Evolutionary conservation across 2,888 invertebrate species (phyloP), one percentile per base, ranked within the genome.

Genomic region (Philaethria dido): DNA sequence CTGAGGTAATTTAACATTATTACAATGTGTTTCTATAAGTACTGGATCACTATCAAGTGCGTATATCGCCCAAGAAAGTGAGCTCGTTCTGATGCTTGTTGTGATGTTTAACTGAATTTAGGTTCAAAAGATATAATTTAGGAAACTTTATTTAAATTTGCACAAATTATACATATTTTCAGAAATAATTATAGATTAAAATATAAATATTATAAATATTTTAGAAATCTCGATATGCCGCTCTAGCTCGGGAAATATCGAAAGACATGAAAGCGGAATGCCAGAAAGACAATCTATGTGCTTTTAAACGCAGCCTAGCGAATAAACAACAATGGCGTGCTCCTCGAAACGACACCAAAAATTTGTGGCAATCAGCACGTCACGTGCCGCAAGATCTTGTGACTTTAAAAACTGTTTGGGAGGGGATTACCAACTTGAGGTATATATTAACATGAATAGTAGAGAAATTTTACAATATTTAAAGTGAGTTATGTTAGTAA

Each of bases 361-460:
- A 88, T 33, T 86, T 90, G 69, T 95, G 95, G 95, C 78, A 94
- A 16, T 87, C 90, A 0, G 93, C 94, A 42, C 87, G 93, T 45
- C 86, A 93, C 62, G 93, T 94, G 2, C 94, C 94, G 0, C 83
- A 86, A 65, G 94, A 94, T 45, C 82, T 95, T 0, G 93, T 94
- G 63, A 93, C 93, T 0, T 93, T 95, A 87, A 94, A 94, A 66
- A 88, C 93, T 25, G 94, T 95, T 2, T 95, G 95, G 94, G 93
- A 94, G 71, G 94, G 93, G 44, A 95, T 95, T 25, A 94, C 94
- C 6, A 90, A 94, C 75, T 83, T 95, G 16, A 88, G 93, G 94
- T 93, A 77, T 39, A 39, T 29, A n/a, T n/a, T n/a, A 33, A 9
- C 9, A 33, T 33, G 1, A 33, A 9, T 33, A 33, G 8, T 8